These are phyloP conservation scores for Xestia rhomboidea DNA, from an alignment of 2,888 invertebrate genomes.

Conservation along the genomic window DNA sequence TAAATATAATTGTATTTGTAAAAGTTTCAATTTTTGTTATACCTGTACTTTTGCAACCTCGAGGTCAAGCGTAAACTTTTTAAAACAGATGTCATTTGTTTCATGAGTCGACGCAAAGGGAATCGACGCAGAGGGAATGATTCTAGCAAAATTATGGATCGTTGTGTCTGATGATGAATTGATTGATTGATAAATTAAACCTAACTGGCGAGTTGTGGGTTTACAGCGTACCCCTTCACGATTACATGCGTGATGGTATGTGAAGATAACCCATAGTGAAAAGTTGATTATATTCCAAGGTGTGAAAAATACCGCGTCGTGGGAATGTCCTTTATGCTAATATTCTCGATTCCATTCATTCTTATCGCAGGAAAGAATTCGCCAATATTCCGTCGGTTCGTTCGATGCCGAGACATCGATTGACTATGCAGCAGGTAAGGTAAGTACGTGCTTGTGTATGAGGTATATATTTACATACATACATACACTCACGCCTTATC, in stretches of 20 bases:
- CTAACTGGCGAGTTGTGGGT: not conserved
- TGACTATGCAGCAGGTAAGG: not conserved
- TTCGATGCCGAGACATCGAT: not conserved
- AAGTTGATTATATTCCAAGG: not conserved
- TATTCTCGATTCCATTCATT: constrained; percentile 3
- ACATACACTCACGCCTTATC: no score
- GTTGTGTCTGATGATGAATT: no score
- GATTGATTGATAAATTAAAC: not conserved
- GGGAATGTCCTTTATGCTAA: constrained; percentile 27
- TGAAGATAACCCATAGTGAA: not conserved
- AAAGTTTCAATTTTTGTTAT: no score
- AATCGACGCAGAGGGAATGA: no score
- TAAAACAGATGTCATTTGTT: no score
- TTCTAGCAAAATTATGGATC: no score
- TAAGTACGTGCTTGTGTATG: not conserved
- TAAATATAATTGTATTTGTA: no score
- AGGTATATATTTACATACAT: not conserved
- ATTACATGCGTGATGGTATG: not conserved
- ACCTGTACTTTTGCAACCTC: no score
- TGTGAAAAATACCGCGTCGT: not conserved
- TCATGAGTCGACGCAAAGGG: no score
- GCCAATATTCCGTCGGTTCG: constrained; percentile 3
- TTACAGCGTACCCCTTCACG: not conserved
- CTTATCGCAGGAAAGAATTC: constrained; percentile 8
- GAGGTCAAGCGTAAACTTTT: no score